Base-by-base conservation (phyloP, 1,140 invertebrate genomes). In the Teleopsis dalmanni region DNA sequence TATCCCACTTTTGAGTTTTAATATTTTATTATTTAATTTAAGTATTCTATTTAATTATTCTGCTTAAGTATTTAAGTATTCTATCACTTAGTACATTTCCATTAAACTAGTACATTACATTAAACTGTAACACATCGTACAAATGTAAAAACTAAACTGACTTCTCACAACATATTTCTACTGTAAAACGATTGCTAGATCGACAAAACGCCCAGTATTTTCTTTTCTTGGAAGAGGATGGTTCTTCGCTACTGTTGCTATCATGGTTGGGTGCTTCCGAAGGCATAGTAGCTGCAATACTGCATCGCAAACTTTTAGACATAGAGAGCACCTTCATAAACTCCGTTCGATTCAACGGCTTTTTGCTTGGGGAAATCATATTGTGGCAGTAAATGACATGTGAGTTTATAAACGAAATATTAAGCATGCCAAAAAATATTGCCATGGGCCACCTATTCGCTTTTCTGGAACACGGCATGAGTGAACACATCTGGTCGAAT, bases 401-500 rank as follows among this genome's bases (percentile, higher is more conserved):
- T 8, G 41, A 45, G 35, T 46, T 46, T 37, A 51, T 37, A 29
- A 50, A 42, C 2, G 37, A 23, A 21, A 55, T 55, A 33, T 55
- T 55, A 29, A 52, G 11, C 25, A 44, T 44, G 4, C 42, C 42
- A 44, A 29, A 29, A 44, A 44, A 44, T 11, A 27, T 33, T 71
- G 67, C 70, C 70, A 72, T 31, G 13, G 54, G 55, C 5, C 21
- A 40, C 21, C 8, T 40, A 44, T 16, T 16, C 14, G 58, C 67
- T 46, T 60, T 70, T 23, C 67, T 37, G 10, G 44, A 38, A 18
- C 47, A 58, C 22, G 55, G 18, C 33, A 35, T 35, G 33, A 35
- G 33, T 35, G 13, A 42, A 23, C 7, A 65, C 50, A 65, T 65
- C 57, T 73, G 62, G 55, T 76, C 67, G 14, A 75, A 61, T 13